phyloP scores from a whole-genome alignment of 2,888 invertebrate genomes.

The Alviniconcha strummeri region DNA sequence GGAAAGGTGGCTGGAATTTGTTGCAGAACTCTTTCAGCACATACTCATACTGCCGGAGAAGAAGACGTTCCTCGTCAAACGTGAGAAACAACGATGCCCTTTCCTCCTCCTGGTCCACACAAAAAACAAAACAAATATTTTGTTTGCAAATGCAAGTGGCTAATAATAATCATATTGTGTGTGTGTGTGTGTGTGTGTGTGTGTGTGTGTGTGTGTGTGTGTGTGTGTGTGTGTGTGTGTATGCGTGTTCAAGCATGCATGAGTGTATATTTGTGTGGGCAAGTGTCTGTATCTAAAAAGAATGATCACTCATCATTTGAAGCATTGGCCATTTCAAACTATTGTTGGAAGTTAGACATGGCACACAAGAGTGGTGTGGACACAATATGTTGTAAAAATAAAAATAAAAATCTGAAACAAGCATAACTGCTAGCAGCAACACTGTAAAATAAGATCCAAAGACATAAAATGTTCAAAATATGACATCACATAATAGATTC shows the following conservation, averaged over 20 bases:
- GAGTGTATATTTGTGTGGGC: not conserved
- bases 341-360: no score
- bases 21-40: conserved; percentile 92
- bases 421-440: no score
- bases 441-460: no score
- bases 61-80: conserved; percentile 87
- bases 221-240: not conserved
- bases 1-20: conserved; percentile 95
- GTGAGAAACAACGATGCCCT: conserved; percentile 81
- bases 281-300: not conserved
- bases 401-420: no score
- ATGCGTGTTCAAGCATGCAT: not conserved
- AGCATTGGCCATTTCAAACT: no score
- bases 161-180: not conserved
- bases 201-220: no score
- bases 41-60: conserved; percentile 90
- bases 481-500: no score
- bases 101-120: conserved; percentile 51
- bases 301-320: no score
- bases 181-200: not conserved
- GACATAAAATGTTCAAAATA: no score
- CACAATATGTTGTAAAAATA: no score
- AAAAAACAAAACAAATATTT: not conserved
- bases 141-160: not conserved
- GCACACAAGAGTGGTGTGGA: no score